Percentiles rank a stretch among this genome's conserved stretches.
Conservation (phyloP, 2,113 vertebrate species). For the Aegithalos caudatus region DNA sequence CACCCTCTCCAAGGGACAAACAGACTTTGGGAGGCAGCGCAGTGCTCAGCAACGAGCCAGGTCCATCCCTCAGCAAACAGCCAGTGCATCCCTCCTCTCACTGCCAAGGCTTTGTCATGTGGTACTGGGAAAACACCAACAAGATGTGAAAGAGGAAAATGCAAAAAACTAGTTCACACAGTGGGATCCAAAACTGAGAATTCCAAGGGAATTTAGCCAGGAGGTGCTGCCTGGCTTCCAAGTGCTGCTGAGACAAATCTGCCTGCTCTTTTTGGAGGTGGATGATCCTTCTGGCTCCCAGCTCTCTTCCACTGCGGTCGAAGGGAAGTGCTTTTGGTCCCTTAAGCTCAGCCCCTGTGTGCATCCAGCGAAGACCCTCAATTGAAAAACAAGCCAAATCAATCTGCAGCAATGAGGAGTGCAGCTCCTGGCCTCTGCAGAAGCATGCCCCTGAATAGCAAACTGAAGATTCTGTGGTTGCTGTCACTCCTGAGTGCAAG, state of each 20-base stretch:
- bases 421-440: background rate
- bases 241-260: background rate
- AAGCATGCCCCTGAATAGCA: accelerated
- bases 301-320: background rate
- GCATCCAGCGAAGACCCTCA: background rate
- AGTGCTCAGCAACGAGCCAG: background rate
- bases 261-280: background rate
- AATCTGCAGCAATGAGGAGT: background rate
- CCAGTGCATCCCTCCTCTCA: background rate
- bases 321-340: background rate
- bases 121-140: background rate
- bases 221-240: background rate
- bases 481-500: background rate
- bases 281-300: background rate
- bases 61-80: background rate
- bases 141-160: background rate
- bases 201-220: background rate
- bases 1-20: background rate
- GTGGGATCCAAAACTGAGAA: background rate
- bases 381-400: background rate
- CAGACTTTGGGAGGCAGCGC: background rate
- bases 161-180: background rate
- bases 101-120: background rate
- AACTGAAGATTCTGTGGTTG: background rate
- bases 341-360: background rate